A percentile compares a stretch with the other conserved stretches of the same genome.
phyloP scores from a whole-genome alignment of 2,888 invertebrate genomes.

The Cristatella mucedo region DNA sequence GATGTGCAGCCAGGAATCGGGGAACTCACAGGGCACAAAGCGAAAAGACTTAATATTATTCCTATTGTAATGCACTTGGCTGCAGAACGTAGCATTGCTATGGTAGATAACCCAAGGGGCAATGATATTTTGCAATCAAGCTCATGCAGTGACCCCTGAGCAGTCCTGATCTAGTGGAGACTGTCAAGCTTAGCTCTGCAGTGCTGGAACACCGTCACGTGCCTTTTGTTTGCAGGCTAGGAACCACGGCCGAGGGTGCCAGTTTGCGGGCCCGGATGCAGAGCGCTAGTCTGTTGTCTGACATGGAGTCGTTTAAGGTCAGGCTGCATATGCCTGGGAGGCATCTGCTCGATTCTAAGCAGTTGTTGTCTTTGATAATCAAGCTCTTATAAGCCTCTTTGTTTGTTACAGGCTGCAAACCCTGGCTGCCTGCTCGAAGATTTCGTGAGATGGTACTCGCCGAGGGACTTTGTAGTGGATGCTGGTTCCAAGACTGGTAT shows the following conservation, averaged over 20 bases:
- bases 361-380: background rate
- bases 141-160: no score
- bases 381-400: background rate
- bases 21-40: no score
- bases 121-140: no score
- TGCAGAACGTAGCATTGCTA: no score
- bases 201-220: no score
- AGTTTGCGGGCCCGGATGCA: conserved; percentile 79
- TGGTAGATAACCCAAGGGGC: no score
- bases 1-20: no score
- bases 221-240: conserved; percentile 47
- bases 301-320: conserved; percentile 95
- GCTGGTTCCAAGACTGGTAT: no score
- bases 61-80: no score
- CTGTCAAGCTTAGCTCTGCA: no score
- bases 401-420: conserved; percentile 60
- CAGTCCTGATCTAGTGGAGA: no score
- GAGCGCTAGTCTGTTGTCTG: conserved; percentile 81
- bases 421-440: conserved; percentile 76
- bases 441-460: conserved; percentile 95
- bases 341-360: background rate
- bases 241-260: conserved; percentile 64
- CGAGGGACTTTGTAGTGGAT: conserved; percentile 72
- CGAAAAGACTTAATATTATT: no score
- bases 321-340: background rate